These are phyloP conservation scores for Lottia scabra DNA, from an alignment of 2,888 invertebrate species.

Conservation along the genomic window DNA sequence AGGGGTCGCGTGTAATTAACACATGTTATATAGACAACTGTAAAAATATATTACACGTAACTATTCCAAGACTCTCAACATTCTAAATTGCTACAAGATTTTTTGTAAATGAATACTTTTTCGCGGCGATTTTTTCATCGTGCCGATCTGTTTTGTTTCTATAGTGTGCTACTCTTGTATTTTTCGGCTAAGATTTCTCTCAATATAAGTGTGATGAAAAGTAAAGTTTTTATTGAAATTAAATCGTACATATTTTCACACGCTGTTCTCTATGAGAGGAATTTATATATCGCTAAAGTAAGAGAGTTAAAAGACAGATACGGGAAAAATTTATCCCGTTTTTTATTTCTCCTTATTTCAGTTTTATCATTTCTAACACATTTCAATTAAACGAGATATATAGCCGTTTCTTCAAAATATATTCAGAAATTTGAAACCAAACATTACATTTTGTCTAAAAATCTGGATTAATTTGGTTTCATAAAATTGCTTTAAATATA, in stretches of 20 bases:
- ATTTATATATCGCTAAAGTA: neutral
- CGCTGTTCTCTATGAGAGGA: neutral
- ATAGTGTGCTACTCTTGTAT: neutral
- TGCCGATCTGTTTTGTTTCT: neutral
- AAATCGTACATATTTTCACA: slow-evolving; percentile 4
- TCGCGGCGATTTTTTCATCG: neutral
- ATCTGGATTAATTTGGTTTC: no score
- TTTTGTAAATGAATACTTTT: neutral
- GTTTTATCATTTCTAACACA: no score
- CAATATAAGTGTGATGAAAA: slow-evolving; percentile 3
- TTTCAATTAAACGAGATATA: no score
- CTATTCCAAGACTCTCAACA: slow-evolving; percentile 10
- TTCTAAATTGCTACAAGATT: slow-evolving; percentile 16
- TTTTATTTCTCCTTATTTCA: neutral
- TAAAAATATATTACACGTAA: slow-evolving; percentile 26
- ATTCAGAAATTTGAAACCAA: no score
- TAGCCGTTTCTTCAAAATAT: no score
- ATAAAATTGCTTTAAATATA: no score
- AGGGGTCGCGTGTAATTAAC: slow-evolving; percentile 12
- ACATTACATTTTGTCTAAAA: no score
- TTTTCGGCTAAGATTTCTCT: slow-evolving; percentile 1
- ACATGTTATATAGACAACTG: slow-evolving; percentile 26
- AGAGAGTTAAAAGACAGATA: neutral
- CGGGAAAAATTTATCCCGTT: neutral
- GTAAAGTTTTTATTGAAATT: neutral